phyloP scores from a whole-genome alignment of 2,113 vertebrate genomes.

The Scopus umbretta region DNA sequence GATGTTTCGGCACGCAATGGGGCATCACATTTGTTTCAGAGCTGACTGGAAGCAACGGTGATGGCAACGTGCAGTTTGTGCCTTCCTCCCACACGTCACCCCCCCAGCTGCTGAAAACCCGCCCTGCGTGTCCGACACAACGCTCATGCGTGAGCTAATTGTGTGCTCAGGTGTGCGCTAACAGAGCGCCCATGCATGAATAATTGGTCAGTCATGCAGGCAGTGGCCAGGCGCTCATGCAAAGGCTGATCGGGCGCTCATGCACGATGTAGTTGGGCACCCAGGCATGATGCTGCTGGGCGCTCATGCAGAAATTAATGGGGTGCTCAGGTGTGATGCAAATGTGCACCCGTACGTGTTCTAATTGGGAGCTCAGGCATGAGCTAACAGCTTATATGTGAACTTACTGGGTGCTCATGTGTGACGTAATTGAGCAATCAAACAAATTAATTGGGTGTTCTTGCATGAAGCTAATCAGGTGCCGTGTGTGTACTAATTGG shows the following conservation, averaged over 20 bases:
- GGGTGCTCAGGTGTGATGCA: background rate
- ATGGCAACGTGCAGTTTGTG: background rate
- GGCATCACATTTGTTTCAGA: accelerated
- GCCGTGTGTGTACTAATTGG: background rate
- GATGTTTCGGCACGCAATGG: accelerated
- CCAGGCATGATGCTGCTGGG: background rate
- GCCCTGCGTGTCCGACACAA: accelerated
- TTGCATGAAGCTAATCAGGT: background rate
- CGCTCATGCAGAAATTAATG: background rate
- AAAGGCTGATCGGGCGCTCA: accelerated
- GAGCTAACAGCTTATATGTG: background rate
- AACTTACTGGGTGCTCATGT: background rate
- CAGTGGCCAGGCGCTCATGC: accelerated
- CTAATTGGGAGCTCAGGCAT: background rate
- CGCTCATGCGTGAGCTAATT: accelerated
- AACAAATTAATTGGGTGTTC: background rate
- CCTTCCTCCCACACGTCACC: background rate
- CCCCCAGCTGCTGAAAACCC: background rate
- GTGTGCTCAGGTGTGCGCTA: background rate
- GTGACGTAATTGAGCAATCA: background rate
- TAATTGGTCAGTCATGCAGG: background rate
- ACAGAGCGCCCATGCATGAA: accelerated
- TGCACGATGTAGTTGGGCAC: accelerated
- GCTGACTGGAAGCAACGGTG: background rate
- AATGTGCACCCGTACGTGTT: background rate